Evolutionary conservation across 2,888 invertebrate genomes (phyloP), one percentile per base, ranked within the genome.

Genomic region (Heliconius erato): DNA sequence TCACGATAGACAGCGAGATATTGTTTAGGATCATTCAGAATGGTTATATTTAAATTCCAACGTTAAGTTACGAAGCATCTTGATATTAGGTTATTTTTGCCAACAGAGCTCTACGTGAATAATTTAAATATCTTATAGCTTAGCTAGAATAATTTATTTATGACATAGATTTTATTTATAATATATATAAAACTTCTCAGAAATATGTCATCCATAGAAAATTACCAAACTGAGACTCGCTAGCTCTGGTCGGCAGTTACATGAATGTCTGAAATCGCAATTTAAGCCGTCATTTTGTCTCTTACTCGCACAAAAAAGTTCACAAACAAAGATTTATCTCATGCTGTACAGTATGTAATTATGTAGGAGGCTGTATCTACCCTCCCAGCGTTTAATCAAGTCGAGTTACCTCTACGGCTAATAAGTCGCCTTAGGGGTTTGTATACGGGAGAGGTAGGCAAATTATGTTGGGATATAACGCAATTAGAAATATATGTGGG

Each of bases 351-450:
- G 63, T 76, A 74, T 77, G 68, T 80, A 77, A 67, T 80, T 78
- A 83, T 54, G 32, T 32, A 32, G 76, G 54, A 35, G 74, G 40
- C 65, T 80, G 59, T 72, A 63, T 74, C 26, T 72, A 71, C 65
- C 54, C 74, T 77, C 59, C 59, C 63, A 81, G 76, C 81, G 69
- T 81, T 81, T 81, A 81, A 81, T 81, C 81, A 81, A 81, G 81
- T 71, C 76, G 76, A 76, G 76, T 68, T 81, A 74, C 76, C 76
- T 81, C 81, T 49, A 54, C 79, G n/a, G 81, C 67, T 81, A 81
- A 81, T 81, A 81, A 81, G 76, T 77, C 44, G 69, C 81, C 76
- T 68, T 68, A 69, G 76, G 81, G 76, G 40, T 26, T 81, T 69
- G 23, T 81, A 44, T 76, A 63, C 59, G 69, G 40, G 79, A 32